These are phyloP conservation scores for Lates calcarifer DNA, from an alignment of 2,113 vertebrate species.

Conservation along the genomic window DNA sequence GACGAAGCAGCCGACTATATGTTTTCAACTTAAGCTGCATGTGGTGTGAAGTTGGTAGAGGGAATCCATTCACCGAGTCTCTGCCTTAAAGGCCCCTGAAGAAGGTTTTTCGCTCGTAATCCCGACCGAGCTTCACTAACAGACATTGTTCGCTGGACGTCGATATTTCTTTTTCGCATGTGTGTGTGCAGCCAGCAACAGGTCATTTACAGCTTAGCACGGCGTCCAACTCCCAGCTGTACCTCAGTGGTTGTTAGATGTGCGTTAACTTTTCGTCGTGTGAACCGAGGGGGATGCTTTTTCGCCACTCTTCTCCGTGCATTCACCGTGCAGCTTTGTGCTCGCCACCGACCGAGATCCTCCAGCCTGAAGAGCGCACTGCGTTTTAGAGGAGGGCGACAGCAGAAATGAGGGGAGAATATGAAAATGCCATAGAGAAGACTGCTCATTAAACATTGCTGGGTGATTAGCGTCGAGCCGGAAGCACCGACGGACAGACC, in stretches of 20 bases:
- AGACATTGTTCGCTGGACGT: conserved; percentile 6
- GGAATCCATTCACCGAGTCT: background rate
- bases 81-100: background rate
- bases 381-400: conserved; percentile 1
- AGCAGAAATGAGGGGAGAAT: background rate
- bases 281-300: conserved; percentile 23
- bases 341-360: conserved; percentile 21
- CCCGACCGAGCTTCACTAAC: conserved; percentile 8
- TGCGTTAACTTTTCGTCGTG: background rate
- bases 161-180: conserved; percentile 10
- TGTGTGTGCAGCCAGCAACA: conserved; percentile 64
- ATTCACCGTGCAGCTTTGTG: conserved; percentile 39
- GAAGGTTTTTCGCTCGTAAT: background rate
- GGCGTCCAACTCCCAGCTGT: background rate
- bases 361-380: conserved; percentile 9
- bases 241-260: background rate
- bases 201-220: conserved; percentile 46
- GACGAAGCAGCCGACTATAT: conserved; percentile 7
- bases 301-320: background rate
- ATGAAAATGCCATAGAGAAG: conserved; percentile 29
- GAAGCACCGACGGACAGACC: conserved; percentile 12
- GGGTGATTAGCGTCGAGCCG: conserved; percentile 6
- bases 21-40: conserved; percentile 4
- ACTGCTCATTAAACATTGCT: conserved; percentile 26
- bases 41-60: background rate